Conservation (phyloP, 2,113 vertebrate species). For the Clarias macrocephalus region DNA sequence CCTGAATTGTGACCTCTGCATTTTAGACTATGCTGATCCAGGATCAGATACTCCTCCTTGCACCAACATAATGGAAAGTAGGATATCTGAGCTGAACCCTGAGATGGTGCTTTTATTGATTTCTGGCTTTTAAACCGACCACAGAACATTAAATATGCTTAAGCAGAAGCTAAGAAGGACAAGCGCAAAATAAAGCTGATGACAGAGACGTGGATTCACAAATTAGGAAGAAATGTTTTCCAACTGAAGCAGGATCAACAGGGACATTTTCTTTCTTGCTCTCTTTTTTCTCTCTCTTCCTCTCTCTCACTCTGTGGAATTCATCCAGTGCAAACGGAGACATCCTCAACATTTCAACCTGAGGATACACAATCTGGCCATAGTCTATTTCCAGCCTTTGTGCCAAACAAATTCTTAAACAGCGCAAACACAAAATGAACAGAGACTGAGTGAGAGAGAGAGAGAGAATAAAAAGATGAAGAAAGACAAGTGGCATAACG, state of each 20-base stretch:
- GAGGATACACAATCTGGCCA: constrained; percentile 36
- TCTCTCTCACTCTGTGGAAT: constrained; percentile 21
- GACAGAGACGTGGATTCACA: not conserved
- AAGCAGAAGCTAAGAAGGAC: constrained; percentile 13
- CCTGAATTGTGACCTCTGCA: not conserved
- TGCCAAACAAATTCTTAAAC: constrained; percentile 41
- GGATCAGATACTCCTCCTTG: not conserved
- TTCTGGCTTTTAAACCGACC: not conserved
- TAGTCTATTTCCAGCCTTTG: constrained; percentile 38
- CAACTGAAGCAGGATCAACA: not conserved
- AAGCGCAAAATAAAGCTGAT: not conserved
- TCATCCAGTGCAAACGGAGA: constrained; percentile 14
- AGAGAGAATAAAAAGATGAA: not conserved
- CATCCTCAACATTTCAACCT: constrained; percentile 50
- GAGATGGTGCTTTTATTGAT: not conserved
- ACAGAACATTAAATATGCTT: constrained; percentile 12
- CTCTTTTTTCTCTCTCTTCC: not conserved
- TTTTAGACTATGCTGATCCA: not conserved
- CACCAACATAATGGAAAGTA: not conserved
- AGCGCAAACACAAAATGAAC: constrained; percentile 18
- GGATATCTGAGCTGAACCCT: not conserved
- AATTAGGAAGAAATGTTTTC: not conserved
- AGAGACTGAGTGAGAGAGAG: not conserved
- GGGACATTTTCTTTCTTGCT: not conserved
- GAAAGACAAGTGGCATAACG: not conserved